phyloP scores from a whole-genome alignment of 2,888 invertebrate genomes.

The Hartigia nigra region DNA sequence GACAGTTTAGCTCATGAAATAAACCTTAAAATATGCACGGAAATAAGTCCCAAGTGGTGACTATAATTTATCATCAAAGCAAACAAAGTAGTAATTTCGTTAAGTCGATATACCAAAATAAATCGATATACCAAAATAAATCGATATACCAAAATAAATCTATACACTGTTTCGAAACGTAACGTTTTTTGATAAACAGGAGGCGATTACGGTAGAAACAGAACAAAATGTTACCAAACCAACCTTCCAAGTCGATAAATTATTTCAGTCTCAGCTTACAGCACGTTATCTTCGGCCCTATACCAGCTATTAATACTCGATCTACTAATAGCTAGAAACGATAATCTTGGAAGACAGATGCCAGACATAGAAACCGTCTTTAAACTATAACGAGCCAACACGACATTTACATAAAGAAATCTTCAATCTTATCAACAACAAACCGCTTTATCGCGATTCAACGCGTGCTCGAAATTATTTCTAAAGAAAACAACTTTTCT shows the following conservation, averaged over 20 bases:
- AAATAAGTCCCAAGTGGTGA: not conserved
- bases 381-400: not conserved
- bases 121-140: not conserved
- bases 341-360: constrained; percentile 46
- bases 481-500: not conserved
- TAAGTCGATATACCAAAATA: not conserved
- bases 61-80: not conserved
- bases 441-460: not conserved
- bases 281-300: constrained; percentile 25
- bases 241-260: constrained; percentile 38
- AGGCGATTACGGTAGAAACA: not conserved
- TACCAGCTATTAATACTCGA: constrained; percentile 40
- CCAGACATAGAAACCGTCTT: constrained; percentile 18
- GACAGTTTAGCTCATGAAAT: not conserved
- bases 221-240: not conserved
- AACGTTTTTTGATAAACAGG: not conserved
- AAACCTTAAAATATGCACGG: not conserved
- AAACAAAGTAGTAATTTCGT: not conserved
- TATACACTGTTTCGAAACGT: not conserved
- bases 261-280: constrained; percentile 37
- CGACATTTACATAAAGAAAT: constrained; percentile 1
- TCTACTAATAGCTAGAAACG: constrained; percentile 36
- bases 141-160: not conserved
- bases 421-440: not conserved
- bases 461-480: not conserved